Percentiles rank a stretch among this genome's conserved stretches.
These are phyloP conservation scores for Crossaster papposus DNA, from an alignment of 53 echinoderm and acorn worm genomes.

Conservation along the genomic window DNA sequence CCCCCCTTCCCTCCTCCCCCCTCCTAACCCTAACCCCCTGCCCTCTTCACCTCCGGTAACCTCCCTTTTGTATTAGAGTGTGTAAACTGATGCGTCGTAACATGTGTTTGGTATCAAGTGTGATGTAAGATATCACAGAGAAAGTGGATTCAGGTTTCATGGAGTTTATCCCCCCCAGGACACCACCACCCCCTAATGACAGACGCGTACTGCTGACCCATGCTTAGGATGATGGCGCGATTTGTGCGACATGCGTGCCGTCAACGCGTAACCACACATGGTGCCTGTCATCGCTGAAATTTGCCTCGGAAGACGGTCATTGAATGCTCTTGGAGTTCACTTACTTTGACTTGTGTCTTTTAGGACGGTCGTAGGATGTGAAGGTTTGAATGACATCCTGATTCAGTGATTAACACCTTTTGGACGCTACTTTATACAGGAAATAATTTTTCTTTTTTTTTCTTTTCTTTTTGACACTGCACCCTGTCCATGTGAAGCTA, in stretches of 20 bases:
- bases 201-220: slow-evolving; percentile 50
- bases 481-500: no score
- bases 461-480: neutral
- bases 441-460: neutral
- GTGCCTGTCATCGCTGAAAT: neutral
- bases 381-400: slow-evolving; percentile 14
- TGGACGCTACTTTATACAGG: neutral
- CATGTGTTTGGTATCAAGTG: slow-evolving; percentile 56
- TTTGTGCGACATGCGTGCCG: slow-evolving; percentile 3
- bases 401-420: slow-evolving; percentile 20
- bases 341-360: neutral
- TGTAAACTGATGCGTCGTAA: slow-evolving; percentile 49
- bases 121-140: slow-evolving; percentile 45
- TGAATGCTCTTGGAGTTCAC: neutral
- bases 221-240: slow-evolving; percentile 38
- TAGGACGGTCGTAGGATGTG: neutral
- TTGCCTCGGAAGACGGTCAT: neutral
- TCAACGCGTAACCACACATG: slow-evolving; percentile 42
- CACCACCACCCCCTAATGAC: slow-evolving; percentile 24
- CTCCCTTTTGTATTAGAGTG: slow-evolving; percentile 31
- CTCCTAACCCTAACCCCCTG: no score
- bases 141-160: slow-evolving; percentile 38
- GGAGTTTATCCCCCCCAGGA: slow-evolving; percentile 23
- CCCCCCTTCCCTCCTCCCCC: no score
- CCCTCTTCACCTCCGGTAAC: slow-evolving; percentile 30